phyloP scores from a whole-genome alignment of 1,140 invertebrate species.

The Drosophila ironensis region DNA sequence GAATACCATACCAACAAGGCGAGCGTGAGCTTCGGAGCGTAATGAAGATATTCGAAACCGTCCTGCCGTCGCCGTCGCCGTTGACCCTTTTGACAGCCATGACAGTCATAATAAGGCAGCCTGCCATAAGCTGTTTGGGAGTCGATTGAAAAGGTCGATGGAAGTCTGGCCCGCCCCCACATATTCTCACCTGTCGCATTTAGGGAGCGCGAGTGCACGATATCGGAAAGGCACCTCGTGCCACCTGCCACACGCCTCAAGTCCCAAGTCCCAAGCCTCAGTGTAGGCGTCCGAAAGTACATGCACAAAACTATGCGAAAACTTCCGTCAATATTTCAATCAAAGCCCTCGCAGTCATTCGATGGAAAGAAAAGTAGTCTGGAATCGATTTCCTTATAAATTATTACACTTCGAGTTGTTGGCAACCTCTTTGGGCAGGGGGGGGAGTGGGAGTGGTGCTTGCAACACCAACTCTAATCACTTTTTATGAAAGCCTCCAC shows the following conservation, averaged over 20 bases:
- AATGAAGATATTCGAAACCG: constrained; percentile 59
- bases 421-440: too few relatives aligned
- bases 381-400: too few relatives aligned
- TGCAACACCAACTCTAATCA: too few relatives aligned
- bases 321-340: constrained; percentile 71
- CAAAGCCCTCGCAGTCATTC: too few relatives aligned
- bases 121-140: constrained; percentile 69
- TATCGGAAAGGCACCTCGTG: too few relatives aligned
- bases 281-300: too few relatives aligned
- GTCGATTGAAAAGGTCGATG: constrained; percentile 54
- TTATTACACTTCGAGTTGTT: too few relatives aligned
- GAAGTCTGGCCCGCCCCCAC: neutral
- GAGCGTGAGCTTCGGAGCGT: constrained; percentile 5
- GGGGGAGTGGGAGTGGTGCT: too few relatives aligned
- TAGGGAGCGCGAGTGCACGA: neutral
- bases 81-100: constrained; percentile 51
- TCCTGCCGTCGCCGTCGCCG: neutral
- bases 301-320: constrained; percentile 67
- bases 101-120: constrained; percentile 70
- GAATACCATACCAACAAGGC: neutral
- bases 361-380: too few relatives aligned
- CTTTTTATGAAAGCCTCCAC: too few relatives aligned
- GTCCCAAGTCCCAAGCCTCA: too few relatives aligned
- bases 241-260: too few relatives aligned
- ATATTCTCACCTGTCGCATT: neutral